These are phyloP conservation scores for Entomyzon cyanotis DNA, from an alignment of 2,113 vertebrate species.

Conservation along the genomic window DNA sequence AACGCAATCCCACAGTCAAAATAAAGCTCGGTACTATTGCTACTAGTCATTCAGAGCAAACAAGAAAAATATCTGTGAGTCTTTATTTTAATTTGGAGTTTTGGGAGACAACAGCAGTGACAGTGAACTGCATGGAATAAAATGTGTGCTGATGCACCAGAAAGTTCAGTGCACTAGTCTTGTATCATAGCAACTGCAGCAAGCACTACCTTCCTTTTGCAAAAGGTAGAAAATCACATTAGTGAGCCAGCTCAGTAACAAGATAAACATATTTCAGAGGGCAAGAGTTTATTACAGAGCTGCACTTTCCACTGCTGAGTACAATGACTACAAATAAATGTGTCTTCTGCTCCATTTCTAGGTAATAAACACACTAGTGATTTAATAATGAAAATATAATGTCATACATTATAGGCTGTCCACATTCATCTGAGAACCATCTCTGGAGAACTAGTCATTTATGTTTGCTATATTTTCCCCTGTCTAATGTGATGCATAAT, in stretches of 20 bases:
- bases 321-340: background rate
- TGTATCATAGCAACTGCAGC: slow-evolving; percentile 33
- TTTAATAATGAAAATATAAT: background rate
- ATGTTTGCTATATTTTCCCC: background rate
- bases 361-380: background rate
- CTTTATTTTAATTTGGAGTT: background rate
- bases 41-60: background rate
- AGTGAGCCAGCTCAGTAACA: background rate
- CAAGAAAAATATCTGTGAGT: background rate
- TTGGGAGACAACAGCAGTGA: background rate
- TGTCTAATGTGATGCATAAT: background rate
- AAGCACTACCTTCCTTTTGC: background rate
- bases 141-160: background rate
- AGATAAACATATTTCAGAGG: slow-evolving; percentile 28
- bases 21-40: background rate
- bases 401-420: background rate
- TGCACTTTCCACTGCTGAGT: background rate
- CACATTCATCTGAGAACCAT: background rate
- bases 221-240: slow-evolving; percentile 5
- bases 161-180: background rate
- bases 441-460: background rate
- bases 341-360: background rate
- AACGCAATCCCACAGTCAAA: background rate
- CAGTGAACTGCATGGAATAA: background rate
- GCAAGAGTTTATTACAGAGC: background rate